Evolutionary conservation across 1,140 invertebrate species (phyloP).

Genomic region (Hycleus cichorii): DNA sequence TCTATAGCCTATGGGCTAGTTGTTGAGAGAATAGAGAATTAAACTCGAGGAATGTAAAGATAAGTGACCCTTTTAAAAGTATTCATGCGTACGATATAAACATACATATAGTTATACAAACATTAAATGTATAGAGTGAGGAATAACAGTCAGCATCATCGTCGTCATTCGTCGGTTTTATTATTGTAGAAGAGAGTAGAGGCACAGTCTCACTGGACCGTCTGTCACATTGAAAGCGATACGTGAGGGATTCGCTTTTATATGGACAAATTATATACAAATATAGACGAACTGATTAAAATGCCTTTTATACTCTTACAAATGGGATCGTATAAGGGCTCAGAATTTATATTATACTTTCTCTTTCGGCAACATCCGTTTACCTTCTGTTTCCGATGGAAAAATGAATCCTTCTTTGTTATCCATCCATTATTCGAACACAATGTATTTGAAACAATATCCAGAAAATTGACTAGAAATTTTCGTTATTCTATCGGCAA

Average conservation of each 20-base stretch:
- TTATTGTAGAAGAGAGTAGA: conserved; percentile 9
- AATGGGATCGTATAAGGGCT: background rate
- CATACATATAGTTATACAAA: conserved; percentile 37
- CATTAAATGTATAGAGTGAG: conserved; percentile 9
- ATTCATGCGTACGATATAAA: conserved; percentile 38
- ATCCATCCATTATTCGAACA: no score
- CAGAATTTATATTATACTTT: background rate
- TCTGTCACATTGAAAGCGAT: conserved; percentile 40
- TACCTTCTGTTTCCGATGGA: no score
- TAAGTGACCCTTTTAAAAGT: conserved; percentile 38
- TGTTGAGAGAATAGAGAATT: conserved; percentile 16
- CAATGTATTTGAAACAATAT: no score
- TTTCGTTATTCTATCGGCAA: no score
- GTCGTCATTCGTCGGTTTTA: background rate
- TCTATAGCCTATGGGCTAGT: background rate
- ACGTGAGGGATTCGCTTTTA: conserved; percentile 36
- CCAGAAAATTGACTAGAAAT: no score
- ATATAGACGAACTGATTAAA: conserved; percentile 40
- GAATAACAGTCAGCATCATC: background rate
- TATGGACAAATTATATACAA: conserved; percentile 43
- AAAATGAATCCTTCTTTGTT: no score
- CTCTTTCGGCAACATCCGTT: no score
- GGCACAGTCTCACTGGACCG: conserved; percentile 20
- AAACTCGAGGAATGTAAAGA: conserved; percentile 32
- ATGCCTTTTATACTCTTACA: conserved; percentile 5